Conservation (phyloP, 1,140 invertebrate genomes). For the Liolophura sinensis region DNA sequence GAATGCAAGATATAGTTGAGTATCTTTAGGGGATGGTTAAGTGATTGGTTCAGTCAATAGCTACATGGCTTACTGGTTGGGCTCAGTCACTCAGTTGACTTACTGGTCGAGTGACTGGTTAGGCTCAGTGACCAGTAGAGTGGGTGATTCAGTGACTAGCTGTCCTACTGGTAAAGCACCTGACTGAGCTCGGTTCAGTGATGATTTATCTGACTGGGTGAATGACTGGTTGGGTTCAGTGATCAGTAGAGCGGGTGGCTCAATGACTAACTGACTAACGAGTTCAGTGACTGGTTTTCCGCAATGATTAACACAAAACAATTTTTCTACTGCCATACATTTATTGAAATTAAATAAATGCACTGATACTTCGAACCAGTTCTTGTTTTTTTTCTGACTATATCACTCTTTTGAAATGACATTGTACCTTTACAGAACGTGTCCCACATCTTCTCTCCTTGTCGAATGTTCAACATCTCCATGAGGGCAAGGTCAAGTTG, state of each 20-base stretch:
- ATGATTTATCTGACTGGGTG: too few relatives aligned
- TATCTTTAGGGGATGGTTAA: too few relatives aligned
- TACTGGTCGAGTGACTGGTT: too few relatives aligned
- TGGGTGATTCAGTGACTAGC: too few relatives aligned
- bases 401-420: not conserved
- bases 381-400: not conserved
- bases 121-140: too few relatives aligned
- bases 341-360: not conserved
- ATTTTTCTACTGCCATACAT: not conserved
- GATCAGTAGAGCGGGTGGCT: not conserved
- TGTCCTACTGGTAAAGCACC: too few relatives aligned
- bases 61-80: too few relatives aligned
- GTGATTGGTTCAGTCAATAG: too few relatives aligned
- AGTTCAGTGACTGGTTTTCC: not conserved
- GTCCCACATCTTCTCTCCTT: conserved; percentile 26
- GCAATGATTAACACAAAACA: not conserved
- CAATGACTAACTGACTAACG: not conserved
- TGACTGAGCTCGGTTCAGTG: too few relatives aligned
- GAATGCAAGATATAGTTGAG: not conserved
- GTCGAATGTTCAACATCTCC: conserved; percentile 38
- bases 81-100: too few relatives aligned
- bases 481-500: conserved; percentile 42
- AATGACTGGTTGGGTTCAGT: not conserved
- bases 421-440: conserved; percentile 42
- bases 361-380: not conserved